Conservation (phyloP, 2,797 vertebrate species). For the Fistularia commersonii region DNA sequence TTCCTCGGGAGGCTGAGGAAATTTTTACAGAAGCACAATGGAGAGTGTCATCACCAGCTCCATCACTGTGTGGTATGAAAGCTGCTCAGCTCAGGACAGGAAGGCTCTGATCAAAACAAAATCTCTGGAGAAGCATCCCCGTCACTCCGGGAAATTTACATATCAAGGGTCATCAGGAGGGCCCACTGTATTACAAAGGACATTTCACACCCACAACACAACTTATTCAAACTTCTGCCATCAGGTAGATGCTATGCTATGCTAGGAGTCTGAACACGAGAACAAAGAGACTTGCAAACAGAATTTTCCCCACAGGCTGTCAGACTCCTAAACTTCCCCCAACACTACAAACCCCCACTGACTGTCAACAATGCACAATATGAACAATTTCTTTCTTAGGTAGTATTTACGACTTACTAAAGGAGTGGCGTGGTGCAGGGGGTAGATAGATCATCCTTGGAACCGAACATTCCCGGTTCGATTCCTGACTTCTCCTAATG, state of each 20-base stretch:
- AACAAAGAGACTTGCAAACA: no score
- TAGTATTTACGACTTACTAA: no score
- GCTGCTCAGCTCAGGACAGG: background rate
- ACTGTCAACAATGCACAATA: background rate
- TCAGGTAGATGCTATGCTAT: constrained; percentile 1
- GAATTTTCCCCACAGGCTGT: no score
- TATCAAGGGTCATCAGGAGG: background rate
- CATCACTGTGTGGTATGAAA: background rate
- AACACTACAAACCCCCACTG: no score
- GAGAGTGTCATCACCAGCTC: background rate
- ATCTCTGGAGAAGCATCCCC: background rate
- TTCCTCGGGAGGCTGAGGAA: background rate
- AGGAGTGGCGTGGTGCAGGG: no score
- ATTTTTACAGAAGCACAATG: background rate
- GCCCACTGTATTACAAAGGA: background rate
- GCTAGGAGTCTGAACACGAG: no score
- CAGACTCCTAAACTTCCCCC: no score
- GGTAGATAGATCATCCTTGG: no score
- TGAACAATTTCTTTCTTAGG: no score
- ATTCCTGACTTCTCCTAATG: no score
- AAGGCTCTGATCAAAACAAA: background rate
- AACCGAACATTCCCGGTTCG: no score
- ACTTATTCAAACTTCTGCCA: background rate
- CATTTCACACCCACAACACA: background rate
- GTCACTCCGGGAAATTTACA: background rate